Base-by-base conservation (phyloP, 2,797 vertebrate genomes). In the Chiloscyllium punctatum region DNA sequence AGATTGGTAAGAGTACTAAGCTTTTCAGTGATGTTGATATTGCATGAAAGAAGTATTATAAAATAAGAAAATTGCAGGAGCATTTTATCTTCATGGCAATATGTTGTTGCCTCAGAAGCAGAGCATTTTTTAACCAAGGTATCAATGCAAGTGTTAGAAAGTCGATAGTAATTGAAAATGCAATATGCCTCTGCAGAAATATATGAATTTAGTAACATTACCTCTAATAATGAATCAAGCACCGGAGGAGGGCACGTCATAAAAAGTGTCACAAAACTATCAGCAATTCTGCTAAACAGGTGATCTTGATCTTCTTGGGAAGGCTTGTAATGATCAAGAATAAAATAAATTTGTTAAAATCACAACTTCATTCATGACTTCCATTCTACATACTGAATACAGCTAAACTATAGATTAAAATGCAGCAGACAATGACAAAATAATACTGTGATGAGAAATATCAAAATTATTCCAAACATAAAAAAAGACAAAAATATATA, bases 221-320 rank as follows among this genome's bases (percentile, higher is more conserved):
- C 97, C 97, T 97, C 96, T 95, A 97, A 96, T 95, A 97, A 97
- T 95, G 62, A 48, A 96, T 97, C 97, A 92, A 97, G 97, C 30
- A 95, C 91, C 96, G 96, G 77, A 82, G 77, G 23, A 6, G 96
- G 96, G 96, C 97, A 90, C 96, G 74, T 96, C 96, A 97, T 96
- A 95, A 98, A 97, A 96, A 97, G 96, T 66, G 77, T 72, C 95
- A 97, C 96, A 96, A 97, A 98, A 92, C 95, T 97, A 96, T 96
- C 96, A 96, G 96, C 96, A 96, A 97, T 97, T 96, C 96, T 97
- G 66, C 97, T 97, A 96, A 97, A 98, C 13, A 97, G 96, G 4
- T 13, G 95, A 96, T 97, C 96, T 97, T 97, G 95, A 96, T 96
- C 96, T 96, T 96, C 92, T 96, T 95, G 95, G 86, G 97, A 96